Conservation (phyloP, 2,888 invertebrate genomes). For the Lepidonotus clava region DNA sequence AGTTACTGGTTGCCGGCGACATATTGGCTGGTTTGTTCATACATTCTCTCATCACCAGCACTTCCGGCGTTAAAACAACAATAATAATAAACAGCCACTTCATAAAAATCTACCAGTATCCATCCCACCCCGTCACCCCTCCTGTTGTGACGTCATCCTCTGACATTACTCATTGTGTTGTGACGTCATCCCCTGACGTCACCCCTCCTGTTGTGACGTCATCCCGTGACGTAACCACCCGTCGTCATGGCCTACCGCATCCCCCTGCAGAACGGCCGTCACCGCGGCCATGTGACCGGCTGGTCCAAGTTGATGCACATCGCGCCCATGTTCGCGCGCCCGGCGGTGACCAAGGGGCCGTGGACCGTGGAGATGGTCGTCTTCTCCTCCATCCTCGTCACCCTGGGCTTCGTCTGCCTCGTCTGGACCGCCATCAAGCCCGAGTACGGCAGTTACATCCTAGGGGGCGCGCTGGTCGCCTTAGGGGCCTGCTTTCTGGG, state of each 20-base stretch:
- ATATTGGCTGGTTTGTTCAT: too few species aligned
- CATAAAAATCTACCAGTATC: too few species aligned
- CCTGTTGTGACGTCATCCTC: too few species aligned
- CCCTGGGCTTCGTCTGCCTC: not conserved
- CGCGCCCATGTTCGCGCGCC: not conserved
- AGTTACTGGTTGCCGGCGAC: too few species aligned
- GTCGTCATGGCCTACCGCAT: constrained; percentile 1
- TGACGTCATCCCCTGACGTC: not conserved
- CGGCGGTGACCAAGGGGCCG: not conserved
- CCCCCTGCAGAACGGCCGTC: constrained; percentile 2
- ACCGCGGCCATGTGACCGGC: not conserved
- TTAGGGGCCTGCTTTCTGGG: constrained; percentile 27
- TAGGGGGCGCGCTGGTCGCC: constrained; percentile 9
- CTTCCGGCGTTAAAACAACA: too few species aligned
- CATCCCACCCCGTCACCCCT: too few species aligned
- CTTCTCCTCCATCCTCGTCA: constrained; percentile 28
- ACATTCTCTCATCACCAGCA: too few species aligned
- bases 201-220: too few species aligned
- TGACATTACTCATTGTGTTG: too few species aligned
- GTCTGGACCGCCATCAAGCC: constrained; percentile 24
- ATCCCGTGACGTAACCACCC: not conserved
- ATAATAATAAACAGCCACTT: too few species aligned
- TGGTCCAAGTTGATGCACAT: constrained; percentile 6
- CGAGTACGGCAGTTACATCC: not conserved
- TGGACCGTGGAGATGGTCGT: constrained; percentile 41